Conservation (phyloP, 2,113 vertebrate species). For the Physeter macrocephalus region DNA sequence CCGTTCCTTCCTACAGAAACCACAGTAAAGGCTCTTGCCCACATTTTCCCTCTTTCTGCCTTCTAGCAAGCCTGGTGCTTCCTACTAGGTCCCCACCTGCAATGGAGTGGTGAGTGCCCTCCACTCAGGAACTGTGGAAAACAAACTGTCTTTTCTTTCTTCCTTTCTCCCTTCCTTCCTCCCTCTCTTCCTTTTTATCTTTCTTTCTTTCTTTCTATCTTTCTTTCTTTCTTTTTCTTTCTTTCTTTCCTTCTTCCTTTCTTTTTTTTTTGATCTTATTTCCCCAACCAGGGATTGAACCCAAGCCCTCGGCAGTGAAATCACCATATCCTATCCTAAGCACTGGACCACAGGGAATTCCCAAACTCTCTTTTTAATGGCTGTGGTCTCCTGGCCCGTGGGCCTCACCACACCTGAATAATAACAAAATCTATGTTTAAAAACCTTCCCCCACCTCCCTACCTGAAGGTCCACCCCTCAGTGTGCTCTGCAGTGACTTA, state of each 20-base stretch:
- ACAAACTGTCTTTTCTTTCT: neutral
- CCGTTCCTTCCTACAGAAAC: neutral
- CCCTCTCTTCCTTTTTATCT: rapidly evolving
- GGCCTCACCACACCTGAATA: neutral
- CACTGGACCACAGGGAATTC: neutral
- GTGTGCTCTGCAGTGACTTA: neutral
- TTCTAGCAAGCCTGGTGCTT: neutral
- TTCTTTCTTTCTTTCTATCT: neutral
- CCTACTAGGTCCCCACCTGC: rapidly evolving
- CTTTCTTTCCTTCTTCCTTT: too few relatives aligned
- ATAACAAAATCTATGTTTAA: neutral
- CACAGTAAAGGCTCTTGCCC: neutral
- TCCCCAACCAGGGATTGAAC: neutral
- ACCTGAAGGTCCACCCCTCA: neutral
- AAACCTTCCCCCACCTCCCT: neutral
- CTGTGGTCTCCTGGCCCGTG: neutral
- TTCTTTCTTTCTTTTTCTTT: neutral
- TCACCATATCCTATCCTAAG: neutral
- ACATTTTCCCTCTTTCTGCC: too few relatives aligned
- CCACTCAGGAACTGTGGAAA: neutral
- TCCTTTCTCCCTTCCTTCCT: neutral
- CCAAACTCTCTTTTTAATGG: neutral
- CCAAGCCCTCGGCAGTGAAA: neutral
- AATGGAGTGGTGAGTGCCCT: too few relatives aligned
- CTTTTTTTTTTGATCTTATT: too few relatives aligned